Evolutionary conservation across 2,888 invertebrate genomes (phyloP), one percentile per base, ranked within the genome.

Genomic region (Scelioninae gen. 1): DNA sequence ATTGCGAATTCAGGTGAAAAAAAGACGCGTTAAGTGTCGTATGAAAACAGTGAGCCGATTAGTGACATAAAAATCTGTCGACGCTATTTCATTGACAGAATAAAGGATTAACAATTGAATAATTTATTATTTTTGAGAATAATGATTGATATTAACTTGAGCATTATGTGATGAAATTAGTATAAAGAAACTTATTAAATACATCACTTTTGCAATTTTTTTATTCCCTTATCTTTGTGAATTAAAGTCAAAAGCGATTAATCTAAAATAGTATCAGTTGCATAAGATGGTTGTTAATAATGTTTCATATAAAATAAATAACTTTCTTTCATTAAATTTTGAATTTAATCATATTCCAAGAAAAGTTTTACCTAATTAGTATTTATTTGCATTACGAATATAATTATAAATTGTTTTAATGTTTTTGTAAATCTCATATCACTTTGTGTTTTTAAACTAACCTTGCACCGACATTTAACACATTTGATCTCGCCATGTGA

Each of bases 381-480:
- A 5, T 34, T 23, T 23, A 23, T 4, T 23, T 23, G 1, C 23
- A 23, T 4, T 23, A 23, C 4, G 23, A 23, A 4, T 23, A 23
- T 23, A 2, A 23, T 2, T 23, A 23, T 23, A 2, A 2, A 23
- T 23, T 23, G 23, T 23, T 23, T 23, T 23, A 23, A 23, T 23
- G 4, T 23, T 23, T 23, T 23, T n/a, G n/a, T n/a, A n/a, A n/a
- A n/a, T n/a, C 5, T 11, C 13, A 16, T 51, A 11, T 10, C 5
- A 29, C 32, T 5, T 55, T 10, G 3, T 15, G 55, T 15, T 5
- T 23, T 9, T 11, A 15, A 38, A 63, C 72, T 94, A 93, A 98
- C 98, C 95, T 96, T 96, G 94, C 98, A 98, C 87, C 95, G 95
- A 92, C 98, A 98, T 87, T 96, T 96, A 91, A 98, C 96, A 92